phyloP scores from a whole-genome alignment of 2,888 invertebrate genomes.

The Drosophila sordidapex region DNA sequence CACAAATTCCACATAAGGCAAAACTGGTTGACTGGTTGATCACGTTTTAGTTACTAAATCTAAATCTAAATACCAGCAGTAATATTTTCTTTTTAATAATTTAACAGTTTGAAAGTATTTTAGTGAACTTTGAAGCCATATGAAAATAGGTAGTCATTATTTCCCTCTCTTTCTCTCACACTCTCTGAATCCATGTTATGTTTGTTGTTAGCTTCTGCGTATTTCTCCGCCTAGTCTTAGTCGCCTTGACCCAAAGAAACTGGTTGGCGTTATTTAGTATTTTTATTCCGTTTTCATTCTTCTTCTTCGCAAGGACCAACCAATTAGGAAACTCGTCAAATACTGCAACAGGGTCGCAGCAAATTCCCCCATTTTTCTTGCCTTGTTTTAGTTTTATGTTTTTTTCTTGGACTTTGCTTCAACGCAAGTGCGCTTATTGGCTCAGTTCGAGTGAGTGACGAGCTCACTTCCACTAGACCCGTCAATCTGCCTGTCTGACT shows the following conservation, averaged over 20 bases:
- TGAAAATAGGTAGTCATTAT: not conserved
- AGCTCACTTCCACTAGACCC: constrained; percentile 25
- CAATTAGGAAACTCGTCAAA: constrained; percentile 48
- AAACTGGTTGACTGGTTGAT: not conserved
- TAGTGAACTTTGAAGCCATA: not conserved
- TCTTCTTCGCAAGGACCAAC: constrained; percentile 21
- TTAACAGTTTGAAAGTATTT: not conserved
- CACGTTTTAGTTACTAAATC: not conserved
- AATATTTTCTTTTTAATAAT: not conserved
- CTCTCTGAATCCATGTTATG: not conserved
- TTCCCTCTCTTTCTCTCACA: not conserved
- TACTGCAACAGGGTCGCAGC: constrained; percentile 24
- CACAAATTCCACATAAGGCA: not conserved
- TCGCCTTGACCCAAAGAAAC: constrained; percentile 29
- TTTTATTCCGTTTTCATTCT: constrained; percentile 20
- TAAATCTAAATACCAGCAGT: not conserved
- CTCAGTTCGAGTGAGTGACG: constrained; percentile 36
- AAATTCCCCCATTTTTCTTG: constrained; percentile 31
- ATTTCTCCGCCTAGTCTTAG: constrained; percentile 10
- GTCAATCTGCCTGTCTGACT: constrained; percentile 26
- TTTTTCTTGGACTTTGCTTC: constrained; percentile 1
- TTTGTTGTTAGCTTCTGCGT: constrained; percentile 1
- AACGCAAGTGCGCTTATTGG: constrained; percentile 46
- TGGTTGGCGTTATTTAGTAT: constrained; percentile 31
- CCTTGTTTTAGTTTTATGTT: not conserved